A percentile compares a stretch with the other conserved stretches of the same genome.
These are phyloP conservation scores for Corythoichthys intestinalis DNA, from an alignment of 2,113 vertebrate species.

Conservation along the genomic window DNA sequence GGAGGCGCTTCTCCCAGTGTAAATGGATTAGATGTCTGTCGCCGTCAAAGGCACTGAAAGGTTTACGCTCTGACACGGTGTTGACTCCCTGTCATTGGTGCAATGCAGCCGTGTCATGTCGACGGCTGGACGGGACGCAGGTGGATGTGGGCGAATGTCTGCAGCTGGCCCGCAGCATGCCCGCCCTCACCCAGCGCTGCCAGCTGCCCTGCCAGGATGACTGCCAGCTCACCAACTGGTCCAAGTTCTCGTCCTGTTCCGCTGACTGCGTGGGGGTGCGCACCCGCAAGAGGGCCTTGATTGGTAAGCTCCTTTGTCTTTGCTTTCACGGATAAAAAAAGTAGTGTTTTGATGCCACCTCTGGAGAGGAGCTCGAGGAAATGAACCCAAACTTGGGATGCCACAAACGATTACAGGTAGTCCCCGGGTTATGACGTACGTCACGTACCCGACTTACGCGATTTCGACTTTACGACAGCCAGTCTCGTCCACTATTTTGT, in stretches of 20 bases:
- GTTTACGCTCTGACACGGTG: no score
- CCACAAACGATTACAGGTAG: no score
- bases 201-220: constrained; percentile 95
- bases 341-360: not conserved
- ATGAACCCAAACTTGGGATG: no score
- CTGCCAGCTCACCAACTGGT: constrained; percentile 96
- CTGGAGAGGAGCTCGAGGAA: no score
- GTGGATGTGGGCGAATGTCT: constrained; percentile 85
- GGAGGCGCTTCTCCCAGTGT: no score
- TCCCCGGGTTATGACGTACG: no score
- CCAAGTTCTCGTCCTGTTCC: constrained; percentile 93
- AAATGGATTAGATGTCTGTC: no score
- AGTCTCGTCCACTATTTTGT: no score
- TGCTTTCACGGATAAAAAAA: not conserved
- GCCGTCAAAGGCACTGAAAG: no score
- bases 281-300: constrained; percentile 85
- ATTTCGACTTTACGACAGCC: no score
- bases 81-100: not conserved
- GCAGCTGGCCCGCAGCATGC: constrained; percentile 79
- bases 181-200: constrained; percentile 84
- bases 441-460: no score
- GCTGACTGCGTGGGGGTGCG: constrained; percentile 93
- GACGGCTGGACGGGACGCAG: constrained; percentile 87
- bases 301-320: constrained; percentile 73
- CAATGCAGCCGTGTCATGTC: constrained; percentile 86